These are phyloP conservation scores for Phrynosoma platyrhinos DNA, from an alignment of 2,113 vertebrate genomes.

Conservation along the genomic window DNA sequence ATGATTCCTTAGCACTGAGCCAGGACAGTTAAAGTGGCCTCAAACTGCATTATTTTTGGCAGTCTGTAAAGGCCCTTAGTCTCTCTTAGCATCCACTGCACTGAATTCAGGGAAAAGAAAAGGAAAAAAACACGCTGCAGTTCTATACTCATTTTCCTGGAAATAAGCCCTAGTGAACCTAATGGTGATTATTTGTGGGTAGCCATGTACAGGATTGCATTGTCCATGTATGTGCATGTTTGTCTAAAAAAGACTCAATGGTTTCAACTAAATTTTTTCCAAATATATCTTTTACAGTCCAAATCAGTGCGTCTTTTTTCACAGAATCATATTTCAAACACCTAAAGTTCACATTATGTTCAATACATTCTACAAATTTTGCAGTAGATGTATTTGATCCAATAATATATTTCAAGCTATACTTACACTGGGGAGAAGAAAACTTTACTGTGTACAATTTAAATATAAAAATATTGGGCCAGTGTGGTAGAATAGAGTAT, in stretches of 20 bases:
- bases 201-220: too few relatives aligned
- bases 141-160: not conserved
- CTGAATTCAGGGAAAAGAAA: not conserved
- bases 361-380: not conserved
- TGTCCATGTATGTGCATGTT: not conserved
- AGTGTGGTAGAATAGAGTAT: too few relatives aligned
- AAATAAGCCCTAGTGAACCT: too few relatives aligned
- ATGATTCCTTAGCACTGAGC: too few relatives aligned
- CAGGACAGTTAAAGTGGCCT: too few relatives aligned
- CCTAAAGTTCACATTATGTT: not conserved
- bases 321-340: slow-evolving; percentile 9
- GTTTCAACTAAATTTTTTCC: too few relatives aligned
- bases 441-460: not conserved
- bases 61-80: not conserved
- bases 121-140: not conserved
- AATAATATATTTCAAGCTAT: not conserved
- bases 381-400: not conserved
- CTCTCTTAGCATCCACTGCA: slow-evolving; percentile 8
- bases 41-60: too few relatives aligned
- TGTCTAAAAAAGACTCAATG: too few relatives aligned
- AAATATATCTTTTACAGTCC: too few relatives aligned
- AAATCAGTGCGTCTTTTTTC: not conserved
- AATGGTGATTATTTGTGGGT: too few relatives aligned
- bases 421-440: not conserved
- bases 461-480: too few relatives aligned